Percentiles rank a stretch among this genome's conserved stretches.
These are phyloP conservation scores for Etheostoma cragini DNA, from an alignment of 2,113 vertebrate genomes.

Conservation along the genomic window DNA sequence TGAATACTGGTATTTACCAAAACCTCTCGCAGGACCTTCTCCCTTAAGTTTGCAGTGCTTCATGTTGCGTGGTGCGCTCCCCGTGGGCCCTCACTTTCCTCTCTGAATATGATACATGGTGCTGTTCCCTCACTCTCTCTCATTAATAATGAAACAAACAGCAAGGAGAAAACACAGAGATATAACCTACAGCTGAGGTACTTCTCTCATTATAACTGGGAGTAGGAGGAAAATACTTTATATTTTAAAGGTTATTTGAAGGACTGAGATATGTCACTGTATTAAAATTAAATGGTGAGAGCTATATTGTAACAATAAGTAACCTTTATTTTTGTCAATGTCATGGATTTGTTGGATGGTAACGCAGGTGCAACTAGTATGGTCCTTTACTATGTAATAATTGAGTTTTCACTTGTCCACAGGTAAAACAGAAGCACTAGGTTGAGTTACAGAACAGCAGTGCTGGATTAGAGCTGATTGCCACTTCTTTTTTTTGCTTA, in stretches of 20 bases:
- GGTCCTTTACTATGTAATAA: neutral
- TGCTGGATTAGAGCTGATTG: neutral
- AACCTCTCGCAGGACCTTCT: constrained; percentile 56
- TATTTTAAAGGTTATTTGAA: constrained; percentile 33
- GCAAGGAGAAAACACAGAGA: constrained; percentile 59
- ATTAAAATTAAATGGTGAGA: neutral
- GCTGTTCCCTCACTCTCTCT: constrained; percentile 65
- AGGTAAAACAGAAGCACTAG: neutral
- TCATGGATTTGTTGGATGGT: neutral
- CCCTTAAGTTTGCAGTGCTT: constrained; percentile 67
- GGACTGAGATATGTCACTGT: neutral
- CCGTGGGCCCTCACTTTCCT: constrained; percentile 42
- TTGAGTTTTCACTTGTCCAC: neutral
- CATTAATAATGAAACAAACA: constrained; percentile 81
- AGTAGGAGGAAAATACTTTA: constrained; percentile 24
- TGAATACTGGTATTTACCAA: constrained; percentile 49
- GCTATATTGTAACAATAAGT: neutral
- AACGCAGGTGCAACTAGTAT: neutral
- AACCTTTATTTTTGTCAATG: neutral
- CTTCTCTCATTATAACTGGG: constrained; percentile 46
- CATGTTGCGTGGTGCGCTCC: constrained; percentile 66
- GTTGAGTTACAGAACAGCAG: constrained; percentile 8
- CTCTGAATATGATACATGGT: constrained; percentile 72
- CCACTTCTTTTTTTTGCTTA: constrained; percentile 3
- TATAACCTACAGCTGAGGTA: constrained; percentile 56